phyloP scores from a whole-genome alignment of 2,113 vertebrate species.

The Axis porcinus region DNA sequence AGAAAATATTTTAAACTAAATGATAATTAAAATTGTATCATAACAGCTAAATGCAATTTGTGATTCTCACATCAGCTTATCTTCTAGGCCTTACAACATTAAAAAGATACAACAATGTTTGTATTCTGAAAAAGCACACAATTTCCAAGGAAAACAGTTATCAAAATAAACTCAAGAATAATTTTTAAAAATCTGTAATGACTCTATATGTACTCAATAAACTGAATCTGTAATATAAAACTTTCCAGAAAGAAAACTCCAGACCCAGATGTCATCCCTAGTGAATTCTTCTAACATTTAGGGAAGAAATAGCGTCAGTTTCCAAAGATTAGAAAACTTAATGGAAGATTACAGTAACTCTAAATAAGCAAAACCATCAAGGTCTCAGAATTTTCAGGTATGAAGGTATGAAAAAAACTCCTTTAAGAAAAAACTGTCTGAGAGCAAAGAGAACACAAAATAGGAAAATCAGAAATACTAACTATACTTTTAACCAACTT shows the following conservation, averaged over 20 bases:
- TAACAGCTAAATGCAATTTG: background rate
- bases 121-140: background rate
- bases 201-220: background rate
- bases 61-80: background rate
- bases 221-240: conserved; percentile 14
- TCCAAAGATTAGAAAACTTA: conserved; percentile 10
- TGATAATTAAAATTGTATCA: background rate
- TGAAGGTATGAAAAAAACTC: background rate
- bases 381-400: background rate
- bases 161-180: background rate
- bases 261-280: conserved; percentile 35
- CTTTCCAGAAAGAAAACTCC: background rate
- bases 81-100: background rate
- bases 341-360: background rate
- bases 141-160: background rate
- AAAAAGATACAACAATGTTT: background rate
- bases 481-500: background rate
- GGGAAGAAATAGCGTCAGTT: background rate
- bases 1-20: background rate
- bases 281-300: conserved; percentile 42
- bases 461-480: background rate
- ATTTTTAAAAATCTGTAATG: background rate
- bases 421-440: background rate
- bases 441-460: background rate
- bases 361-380: background rate